Conservation (phyloP, 2,888 invertebrate genomes). For the Callosobruchus maculatus region DNA sequence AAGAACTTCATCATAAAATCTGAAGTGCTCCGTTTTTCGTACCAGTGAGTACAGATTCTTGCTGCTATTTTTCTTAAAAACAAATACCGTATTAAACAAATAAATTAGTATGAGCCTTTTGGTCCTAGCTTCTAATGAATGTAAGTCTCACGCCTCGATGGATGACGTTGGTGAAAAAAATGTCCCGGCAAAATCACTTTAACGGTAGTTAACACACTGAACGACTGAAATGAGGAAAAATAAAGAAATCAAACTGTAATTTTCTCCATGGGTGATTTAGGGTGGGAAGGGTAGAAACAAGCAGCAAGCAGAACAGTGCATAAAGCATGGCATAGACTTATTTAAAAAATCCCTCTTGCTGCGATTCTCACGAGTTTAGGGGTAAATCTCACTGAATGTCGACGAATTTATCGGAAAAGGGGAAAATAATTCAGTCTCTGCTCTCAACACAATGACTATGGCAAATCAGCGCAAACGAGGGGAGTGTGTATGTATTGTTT, state of each 20-base stretch:
- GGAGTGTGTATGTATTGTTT: background rate
- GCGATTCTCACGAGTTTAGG: constrained; percentile 35
- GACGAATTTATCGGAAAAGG: background rate
- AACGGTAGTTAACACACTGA: background rate
- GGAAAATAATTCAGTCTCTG: background rate
- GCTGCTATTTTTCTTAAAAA: too few relatives aligned
- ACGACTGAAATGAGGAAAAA: background rate
- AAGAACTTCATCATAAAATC: too few relatives aligned
- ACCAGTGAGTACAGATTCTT: too few relatives aligned
- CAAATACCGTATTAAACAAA: too few relatives aligned
- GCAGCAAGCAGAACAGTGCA: background rate
- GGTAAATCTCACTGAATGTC: constrained; percentile 5
- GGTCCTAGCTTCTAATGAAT: background rate
- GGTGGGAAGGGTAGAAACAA: background rate
- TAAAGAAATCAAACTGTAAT: background rate
- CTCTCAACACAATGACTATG: background rate
- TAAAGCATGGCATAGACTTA: background rate
- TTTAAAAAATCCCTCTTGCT: constrained; percentile 27
- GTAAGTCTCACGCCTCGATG: background rate
- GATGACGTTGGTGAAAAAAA: background rate
- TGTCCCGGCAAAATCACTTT: background rate
- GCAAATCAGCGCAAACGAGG: background rate
- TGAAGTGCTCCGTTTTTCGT: too few relatives aligned
- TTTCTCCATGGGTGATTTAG: background rate
- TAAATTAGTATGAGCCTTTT: too few relatives aligned